Base-by-base conservation (phyloP, 2,888 invertebrate species). In the Xylota segnis region DNA sequence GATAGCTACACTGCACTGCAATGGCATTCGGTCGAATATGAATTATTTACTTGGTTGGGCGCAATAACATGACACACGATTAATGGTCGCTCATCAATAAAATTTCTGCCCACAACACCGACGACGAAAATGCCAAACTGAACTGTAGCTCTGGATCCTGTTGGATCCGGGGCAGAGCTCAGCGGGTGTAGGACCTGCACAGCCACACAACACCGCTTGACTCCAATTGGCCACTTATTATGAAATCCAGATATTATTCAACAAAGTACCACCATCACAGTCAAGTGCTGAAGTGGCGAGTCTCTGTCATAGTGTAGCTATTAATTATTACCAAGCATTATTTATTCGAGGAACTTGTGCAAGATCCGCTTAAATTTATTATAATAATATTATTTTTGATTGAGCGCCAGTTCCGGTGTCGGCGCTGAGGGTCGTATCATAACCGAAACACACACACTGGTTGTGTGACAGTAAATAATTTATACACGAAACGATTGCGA, bases 301-400 rank as follows among this genome's bases (percentile, higher is more conserved):
- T 10, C 47, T 10, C 43, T 14, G 43, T 43, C 43, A 14, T 14
- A 40, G 37, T 14, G 43, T 43, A 43, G 68, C 59, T 61, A 77
- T 68, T 78, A 63, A 78, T 70, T 70, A 78, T 78, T 45, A 54
- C 54, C 34, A 29, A 34, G 45, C 61, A 70, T 78, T 63, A 70
- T 72, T 72, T 72, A 79, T 79, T 74, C 65, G 70, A 59, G 79
- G 65, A 78, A 66, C 65, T 79, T 70, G 65, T 59, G 43, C 79
- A 66, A 66, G 79, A 72, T 72, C 43, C 65, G 58, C 72, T 72
- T 79, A 52, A 79, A 79, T 59, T 72, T 72, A 72, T 72, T 72
- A 78, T 70, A 63, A 79, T 66, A 79, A 72, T 52, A 66, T 72
- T 34, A 72, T 66, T 66, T 79, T 72, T 79, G 72, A 72, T 72